phyloP scores from a whole-genome alignment of 2,888 invertebrate genomes.

The Ellobium chinense region DNA sequence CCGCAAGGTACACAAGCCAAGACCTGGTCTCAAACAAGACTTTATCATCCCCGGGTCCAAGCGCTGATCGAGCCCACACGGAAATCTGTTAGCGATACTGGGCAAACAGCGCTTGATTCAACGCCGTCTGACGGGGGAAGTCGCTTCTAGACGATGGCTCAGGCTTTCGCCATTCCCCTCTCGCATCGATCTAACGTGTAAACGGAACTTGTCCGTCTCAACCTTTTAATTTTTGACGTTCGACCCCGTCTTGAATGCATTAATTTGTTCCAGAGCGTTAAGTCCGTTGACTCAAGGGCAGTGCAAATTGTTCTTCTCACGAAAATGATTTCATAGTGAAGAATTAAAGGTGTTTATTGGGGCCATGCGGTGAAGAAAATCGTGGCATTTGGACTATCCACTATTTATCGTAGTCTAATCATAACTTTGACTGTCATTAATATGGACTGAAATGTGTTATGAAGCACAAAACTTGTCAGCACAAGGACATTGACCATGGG shows the following conservation, averaged over 20 bases:
- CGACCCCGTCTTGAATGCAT: background rate
- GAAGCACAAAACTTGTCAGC: too few relatives aligned
- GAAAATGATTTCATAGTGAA: background rate
- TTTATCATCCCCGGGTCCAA: slow-evolving; percentile 9
- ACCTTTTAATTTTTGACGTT: slow-evolving; percentile 3
- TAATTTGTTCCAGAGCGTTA: background rate
- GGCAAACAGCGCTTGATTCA: slow-evolving; percentile 13
- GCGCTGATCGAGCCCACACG: slow-evolving; percentile 8
- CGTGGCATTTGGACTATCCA: background rate
- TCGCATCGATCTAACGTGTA: background rate
- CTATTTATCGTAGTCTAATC: too few relatives aligned
- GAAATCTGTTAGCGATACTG: slow-evolving; percentile 41
- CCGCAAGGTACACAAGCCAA: slow-evolving; percentile 10
- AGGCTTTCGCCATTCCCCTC: slow-evolving; percentile 1
- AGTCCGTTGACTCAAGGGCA: background rate
- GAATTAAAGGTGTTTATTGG: background rate
- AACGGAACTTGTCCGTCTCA: background rate
- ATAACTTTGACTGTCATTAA: too few relatives aligned
- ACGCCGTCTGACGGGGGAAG: background rate
- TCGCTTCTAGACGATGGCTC: background rate
- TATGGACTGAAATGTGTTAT: too few relatives aligned
- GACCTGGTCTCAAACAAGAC: slow-evolving; percentile 25
- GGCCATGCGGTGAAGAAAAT: background rate
- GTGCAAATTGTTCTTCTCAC: background rate
- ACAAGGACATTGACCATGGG: too few relatives aligned